phyloP scores from a whole-genome alignment of 2,797 vertebrate genomes.

The Urosaurus nigricauda region DNA sequence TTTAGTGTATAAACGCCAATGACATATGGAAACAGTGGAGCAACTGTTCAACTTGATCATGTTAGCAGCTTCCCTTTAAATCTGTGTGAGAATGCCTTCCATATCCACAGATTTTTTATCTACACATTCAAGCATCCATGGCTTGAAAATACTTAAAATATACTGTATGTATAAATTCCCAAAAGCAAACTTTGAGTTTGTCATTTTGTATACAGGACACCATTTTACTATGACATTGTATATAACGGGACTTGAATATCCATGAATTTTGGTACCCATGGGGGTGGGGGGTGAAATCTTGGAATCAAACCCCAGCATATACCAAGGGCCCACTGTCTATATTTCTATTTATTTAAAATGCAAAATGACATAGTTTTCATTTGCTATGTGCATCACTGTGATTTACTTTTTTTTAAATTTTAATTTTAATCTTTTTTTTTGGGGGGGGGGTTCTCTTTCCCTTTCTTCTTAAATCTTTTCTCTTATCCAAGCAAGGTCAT shows the following conservation, averaged over 20 bases:
- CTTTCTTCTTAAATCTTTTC: conserved; percentile 11
- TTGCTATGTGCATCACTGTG: neutral
- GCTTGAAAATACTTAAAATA: too few relatives aligned
- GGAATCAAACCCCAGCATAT: too few relatives aligned
- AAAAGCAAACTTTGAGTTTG: too few relatives aligned
- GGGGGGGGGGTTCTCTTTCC: too few relatives aligned
- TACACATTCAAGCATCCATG: too few relatives aligned
- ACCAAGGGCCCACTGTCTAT: neutral
- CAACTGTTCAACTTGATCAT: neutral
- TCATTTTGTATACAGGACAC: too few relatives aligned
- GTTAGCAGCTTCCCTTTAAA: neutral
- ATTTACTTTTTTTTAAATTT: neutral
- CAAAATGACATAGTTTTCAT: neutral
- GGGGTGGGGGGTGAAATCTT: too few relatives aligned
- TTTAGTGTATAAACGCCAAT: neutral
- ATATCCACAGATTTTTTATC: too few relatives aligned
- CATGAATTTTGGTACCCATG: too few relatives aligned
- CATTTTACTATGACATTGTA: too few relatives aligned
- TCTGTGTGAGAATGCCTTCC: neutral
- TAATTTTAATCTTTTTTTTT: neutral
- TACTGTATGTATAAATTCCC: too few relatives aligned
- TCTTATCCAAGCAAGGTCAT: conserved; percentile 18
- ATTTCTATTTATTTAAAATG: conserved; percentile 22
- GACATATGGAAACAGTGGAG: conserved; percentile 27
- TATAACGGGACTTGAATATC: too few relatives aligned